Evolutionary conservation across 2,888 invertebrate species (phyloP).

Genomic region (Aethes cnicana): DNA sequence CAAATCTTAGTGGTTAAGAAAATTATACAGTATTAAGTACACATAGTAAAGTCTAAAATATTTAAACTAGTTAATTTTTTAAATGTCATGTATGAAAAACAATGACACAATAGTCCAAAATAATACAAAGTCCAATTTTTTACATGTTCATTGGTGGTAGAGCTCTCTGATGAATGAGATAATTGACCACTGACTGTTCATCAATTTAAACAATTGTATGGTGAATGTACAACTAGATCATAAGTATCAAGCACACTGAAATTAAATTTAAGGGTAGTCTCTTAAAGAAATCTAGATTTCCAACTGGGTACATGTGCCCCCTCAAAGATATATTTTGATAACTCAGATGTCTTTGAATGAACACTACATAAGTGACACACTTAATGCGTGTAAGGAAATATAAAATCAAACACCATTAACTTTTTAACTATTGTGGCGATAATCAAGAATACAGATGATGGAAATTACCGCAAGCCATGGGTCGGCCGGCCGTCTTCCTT

Average conservation of each 20-base stretch:
- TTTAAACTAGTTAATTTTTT: neutral
- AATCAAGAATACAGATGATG: conserved; percentile 1
- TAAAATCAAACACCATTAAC: conserved; percentile 10
- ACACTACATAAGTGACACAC: too few species aligned
- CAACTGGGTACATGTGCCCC: conserved; percentile 15
- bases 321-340: conserved; percentile 13
- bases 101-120: too few species aligned
- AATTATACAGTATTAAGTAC: too few species aligned
- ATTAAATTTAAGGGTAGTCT: neutral
- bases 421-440: conserved; percentile 1
- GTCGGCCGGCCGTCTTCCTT: conserved; percentile 50
- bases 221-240: too few species aligned
- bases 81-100: too few species aligned
- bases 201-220: too few species aligned
- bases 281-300: neutral
- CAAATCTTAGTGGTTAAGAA: too few species aligned
- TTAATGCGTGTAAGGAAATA: too few species aligned
- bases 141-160: neutral
- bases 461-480: conserved; percentile 35
- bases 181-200: neutral
- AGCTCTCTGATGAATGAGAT: neutral
- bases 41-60: conserved; percentile 1
- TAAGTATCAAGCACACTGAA: too few species aligned
- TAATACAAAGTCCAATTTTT: conserved; percentile 15
- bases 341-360: too few species aligned